A percentile compares a stretch with the other conserved stretches of the same genome.
These are phyloP conservation scores for Leiothrix lutea DNA, from an alignment of 2,113 vertebrate species.

Conservation along the genomic window DNA sequence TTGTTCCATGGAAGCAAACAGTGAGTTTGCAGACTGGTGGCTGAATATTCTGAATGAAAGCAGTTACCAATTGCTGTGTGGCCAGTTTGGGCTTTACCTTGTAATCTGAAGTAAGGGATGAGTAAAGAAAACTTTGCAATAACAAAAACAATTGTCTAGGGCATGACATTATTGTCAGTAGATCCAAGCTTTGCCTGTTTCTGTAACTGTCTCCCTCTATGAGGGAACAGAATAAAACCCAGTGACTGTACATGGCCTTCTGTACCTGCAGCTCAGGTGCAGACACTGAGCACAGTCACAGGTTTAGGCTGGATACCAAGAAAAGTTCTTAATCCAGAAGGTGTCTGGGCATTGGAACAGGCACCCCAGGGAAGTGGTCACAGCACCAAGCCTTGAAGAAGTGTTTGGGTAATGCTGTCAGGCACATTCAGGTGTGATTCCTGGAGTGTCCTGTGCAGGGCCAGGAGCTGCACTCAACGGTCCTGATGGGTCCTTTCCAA, in stretches of 20 bases:
- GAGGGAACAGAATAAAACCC: not conserved
- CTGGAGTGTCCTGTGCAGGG: not conserved
- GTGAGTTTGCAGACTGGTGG: not conserved
- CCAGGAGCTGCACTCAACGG: not conserved
- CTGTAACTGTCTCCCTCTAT: not conserved
- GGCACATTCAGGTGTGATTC: not conserved
- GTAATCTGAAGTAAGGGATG: not conserved
- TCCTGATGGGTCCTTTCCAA: not conserved
- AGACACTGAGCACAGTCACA: not conserved
- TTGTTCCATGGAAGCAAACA: not conserved
- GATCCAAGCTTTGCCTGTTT: not conserved
- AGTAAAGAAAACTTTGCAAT: not conserved
- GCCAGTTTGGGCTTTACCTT: not conserved
- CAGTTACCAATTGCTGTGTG: not conserved
- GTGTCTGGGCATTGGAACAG: not conserved
- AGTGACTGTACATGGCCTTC: not conserved
- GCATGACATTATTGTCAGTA: not conserved
- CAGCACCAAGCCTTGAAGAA: not conserved
- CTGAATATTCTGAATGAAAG: not conserved
- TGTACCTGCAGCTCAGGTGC: not conserved
- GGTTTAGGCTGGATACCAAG: not conserved
- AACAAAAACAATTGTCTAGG: not conserved
- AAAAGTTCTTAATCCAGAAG: not conserved
- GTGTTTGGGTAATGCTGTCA: not conserved
- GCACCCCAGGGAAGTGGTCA: not conserved